phyloP scores from a whole-genome alignment of 2,797 vertebrate species.

The Pseudochromis fuscus region DNA sequence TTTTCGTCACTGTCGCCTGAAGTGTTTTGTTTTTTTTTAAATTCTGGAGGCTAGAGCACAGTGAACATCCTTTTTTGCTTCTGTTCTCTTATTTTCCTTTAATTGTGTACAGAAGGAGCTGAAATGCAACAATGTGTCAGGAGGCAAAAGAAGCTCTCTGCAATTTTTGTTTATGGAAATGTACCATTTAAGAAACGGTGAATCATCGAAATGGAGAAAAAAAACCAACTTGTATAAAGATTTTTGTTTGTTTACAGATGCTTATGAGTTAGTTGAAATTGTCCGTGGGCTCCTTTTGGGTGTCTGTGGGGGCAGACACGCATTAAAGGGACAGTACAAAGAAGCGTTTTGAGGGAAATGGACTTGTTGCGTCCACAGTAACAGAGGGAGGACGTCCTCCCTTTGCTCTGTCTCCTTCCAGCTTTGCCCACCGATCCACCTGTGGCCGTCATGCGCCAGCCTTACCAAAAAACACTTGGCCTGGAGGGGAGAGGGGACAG shows the following conservation, averaged over 20 bases:
- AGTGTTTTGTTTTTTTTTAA: constrained; percentile 33
- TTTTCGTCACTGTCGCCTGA: constrained; percentile 75
- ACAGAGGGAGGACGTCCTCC: constrained; percentile 47
- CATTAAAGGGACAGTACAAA: constrained; percentile 42
- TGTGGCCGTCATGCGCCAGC: constrained; percentile 80
- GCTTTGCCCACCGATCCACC: constrained; percentile 70
- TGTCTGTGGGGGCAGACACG: constrained; percentile 56
- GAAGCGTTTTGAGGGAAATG: constrained; percentile 47
- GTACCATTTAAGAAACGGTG: constrained; percentile 71
- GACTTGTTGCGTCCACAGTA: constrained; percentile 59
- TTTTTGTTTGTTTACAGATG: constrained; percentile 80
- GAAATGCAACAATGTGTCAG: constrained; percentile 70
- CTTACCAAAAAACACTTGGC: constrained; percentile 82
- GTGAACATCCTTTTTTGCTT: constrained; percentile 71
- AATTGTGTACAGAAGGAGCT: constrained; percentile 76
- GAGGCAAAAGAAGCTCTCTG: constrained; percentile 68
- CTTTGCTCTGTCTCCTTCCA: constrained; percentile 58
- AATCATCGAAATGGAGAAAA: constrained; percentile 55
- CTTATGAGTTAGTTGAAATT: constrained; percentile 77
- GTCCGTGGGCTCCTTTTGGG: constrained; percentile 69
- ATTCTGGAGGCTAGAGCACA: constrained; percentile 68
- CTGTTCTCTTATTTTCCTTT: constrained; percentile 75
- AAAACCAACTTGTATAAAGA: constrained; percentile 73
- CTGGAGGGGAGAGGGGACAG: constrained; percentile 77
- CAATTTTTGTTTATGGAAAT: constrained; percentile 65